A percentile compares a stretch with the other conserved stretches of the same genome.
phyloP scores from a whole-genome alignment of 2,888 invertebrate species.

The Dynastes grantii region DNA sequence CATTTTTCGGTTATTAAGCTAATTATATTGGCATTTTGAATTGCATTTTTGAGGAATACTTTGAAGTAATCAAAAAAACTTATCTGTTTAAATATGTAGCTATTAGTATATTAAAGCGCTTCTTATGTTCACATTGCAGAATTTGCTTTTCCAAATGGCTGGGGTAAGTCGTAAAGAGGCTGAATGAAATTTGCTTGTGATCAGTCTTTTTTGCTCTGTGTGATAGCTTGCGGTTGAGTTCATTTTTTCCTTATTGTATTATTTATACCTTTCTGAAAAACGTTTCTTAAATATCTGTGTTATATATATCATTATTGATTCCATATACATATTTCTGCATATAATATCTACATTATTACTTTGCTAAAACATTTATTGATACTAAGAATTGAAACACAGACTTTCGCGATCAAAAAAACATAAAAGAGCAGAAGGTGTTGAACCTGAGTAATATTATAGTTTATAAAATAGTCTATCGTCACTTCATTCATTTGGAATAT shows the following conservation, averaged over 20 bases:
- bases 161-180: slow-evolving; percentile 23
- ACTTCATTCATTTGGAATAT: too few species aligned
- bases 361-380: too few species aligned
- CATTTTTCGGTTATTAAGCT: not conserved
- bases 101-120: not conserved
- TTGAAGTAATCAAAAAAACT: not conserved
- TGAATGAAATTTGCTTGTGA: slow-evolving; percentile 19
- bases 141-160: slow-evolving; percentile 16
- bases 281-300: not conserved
- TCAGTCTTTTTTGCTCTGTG: not conserved
- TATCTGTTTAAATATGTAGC: not conserved
- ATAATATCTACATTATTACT: too few species aligned
- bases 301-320: not conserved
- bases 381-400: too few species aligned
- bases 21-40: not conserved
- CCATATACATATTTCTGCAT: not conserved
- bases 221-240: too few species aligned
- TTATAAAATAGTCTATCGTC: too few species aligned
- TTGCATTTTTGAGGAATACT: not conserved
- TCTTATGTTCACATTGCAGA: slow-evolving; percentile 33
- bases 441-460: too few species aligned
- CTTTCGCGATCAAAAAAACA: too few species aligned
- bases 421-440: too few species aligned
- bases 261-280: not conserved
- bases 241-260: not conserved